Evolutionary conservation across 35 echinoderm and acorn worm genomes (phyloP), one percentile per base, ranked within the genome.

Genomic region (Lytechinus variegatus): DNA sequence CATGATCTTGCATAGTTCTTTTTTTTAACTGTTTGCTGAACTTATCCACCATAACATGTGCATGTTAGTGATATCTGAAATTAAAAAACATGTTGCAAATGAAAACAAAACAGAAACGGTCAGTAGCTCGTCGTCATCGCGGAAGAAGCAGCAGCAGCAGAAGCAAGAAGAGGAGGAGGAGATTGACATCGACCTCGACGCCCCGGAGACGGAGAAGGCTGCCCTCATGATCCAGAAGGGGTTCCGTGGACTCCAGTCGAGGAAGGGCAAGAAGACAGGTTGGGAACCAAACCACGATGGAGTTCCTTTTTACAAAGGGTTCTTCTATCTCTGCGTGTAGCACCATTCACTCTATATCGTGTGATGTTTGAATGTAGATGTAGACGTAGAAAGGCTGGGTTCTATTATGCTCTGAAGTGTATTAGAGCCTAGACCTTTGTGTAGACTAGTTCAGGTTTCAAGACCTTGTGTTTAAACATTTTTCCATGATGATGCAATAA

Each of bases 141-240:
- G 60, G 54, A 55, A n/a, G n/a, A n/a, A 55, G 56, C n/a, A 95
- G 28, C 53, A 52, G 24, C 4, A 79, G 19, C 27, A 86, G 28
- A 96, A 92, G 33, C 27, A 96, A 54, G 56, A 92, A 86, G 72
- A 61, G 33, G 96, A 72, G 14, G 92, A 96, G 60, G 95, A 92
- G 87, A 56, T 60, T 27, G 89, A 91, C 56, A 91, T 92, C 56
- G 95, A 56, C 54, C 54, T 92, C 11, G 89, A 96, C 12, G 95
- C 24, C 5, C 87, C 87, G 28, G 89, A 92, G n/a, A 91, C 90
- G 27, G 95, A 92, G 56, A 91, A 96, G 89, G 87, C 92, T 57
- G 92, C 92, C 52, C 86, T 54, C 94, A 87, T 52, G 79, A 95
- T 95, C 61, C 94, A 87, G 44, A 66, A 51, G 11, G 86, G 95